Base-by-base conservation (phyloP, 2,797 vertebrate genomes). In the Cuniculus paca region DNA sequence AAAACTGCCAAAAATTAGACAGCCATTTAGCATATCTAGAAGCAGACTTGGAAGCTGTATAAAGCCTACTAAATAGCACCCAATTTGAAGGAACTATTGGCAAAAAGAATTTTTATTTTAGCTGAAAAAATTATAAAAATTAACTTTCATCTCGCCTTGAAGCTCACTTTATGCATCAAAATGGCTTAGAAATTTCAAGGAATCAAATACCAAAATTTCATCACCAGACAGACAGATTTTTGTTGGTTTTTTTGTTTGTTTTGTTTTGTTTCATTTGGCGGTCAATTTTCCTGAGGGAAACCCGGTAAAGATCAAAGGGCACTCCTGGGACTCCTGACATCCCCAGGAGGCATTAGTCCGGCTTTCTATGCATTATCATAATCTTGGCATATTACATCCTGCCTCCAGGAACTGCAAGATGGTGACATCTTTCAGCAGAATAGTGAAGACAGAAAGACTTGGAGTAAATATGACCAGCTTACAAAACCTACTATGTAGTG, bases 141-240 rank as follows among this genome's bases (percentile, higher is more conserved):
- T 95, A 72, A 91, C 91, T 89, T 86, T 95, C 42, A 87, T 60
- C 58, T 83, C 26, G 50, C 31, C 56, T 92, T 70, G 65, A 90
- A 45, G 22, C 74, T n/a, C 72, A 86, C 61, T 82, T 34, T 28
- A 36, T 83, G 22, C 39, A 79, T 80, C 89, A 26, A 86, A 89
- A 92, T 72, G 56, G 54, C 77, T 95, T 26, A 72, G 54, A 52
- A 88, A 60, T 10, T 75, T 6, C 72, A 58, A 91, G 58, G 2
- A 45, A 19, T 13, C 19, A 61, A 14, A 77, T 45, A 58, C 26
- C 45, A 78, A 70, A 82, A 84, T 91, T 20, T 60, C 36, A 24
- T 68, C 63, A 83, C 50, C 34, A 31, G 22, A 17, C 39, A 58
- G 94, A 36, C 3, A 63, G 10, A 22, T 77, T 48, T 97, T 72